Conservation (phyloP, 2,888 invertebrate genomes). For the Chrysolina americana region DNA sequence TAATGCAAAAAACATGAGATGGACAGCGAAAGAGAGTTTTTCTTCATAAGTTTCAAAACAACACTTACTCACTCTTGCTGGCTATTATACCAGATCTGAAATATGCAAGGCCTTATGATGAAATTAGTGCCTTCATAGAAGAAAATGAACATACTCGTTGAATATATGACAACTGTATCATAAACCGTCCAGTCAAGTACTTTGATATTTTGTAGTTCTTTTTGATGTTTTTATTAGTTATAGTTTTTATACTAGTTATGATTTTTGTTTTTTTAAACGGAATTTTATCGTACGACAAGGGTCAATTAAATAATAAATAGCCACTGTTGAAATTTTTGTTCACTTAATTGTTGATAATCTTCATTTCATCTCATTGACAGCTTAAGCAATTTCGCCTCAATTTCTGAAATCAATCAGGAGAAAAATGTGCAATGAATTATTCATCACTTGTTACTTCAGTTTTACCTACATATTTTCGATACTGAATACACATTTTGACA, state of each 20-base stretch:
- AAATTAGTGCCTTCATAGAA: conserved; percentile 39
- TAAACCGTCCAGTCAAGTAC: conserved; percentile 50
- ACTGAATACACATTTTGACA: too few relatives aligned
- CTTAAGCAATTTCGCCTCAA: too few relatives aligned
- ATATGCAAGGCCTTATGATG: conserved; percentile 40
- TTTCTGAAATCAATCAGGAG: too few relatives aligned
- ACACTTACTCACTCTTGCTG: background rate
- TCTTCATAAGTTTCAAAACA: background rate
- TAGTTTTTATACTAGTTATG: conserved; percentile 35
- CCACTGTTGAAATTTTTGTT: background rate
- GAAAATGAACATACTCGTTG: conserved; percentile 7
- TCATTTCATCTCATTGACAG: background rate
- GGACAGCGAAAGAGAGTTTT: conserved; percentile 1
- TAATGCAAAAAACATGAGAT: conserved; percentile 27
- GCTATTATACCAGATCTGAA: conserved; percentile 37
- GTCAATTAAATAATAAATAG: conserved; percentile 29
- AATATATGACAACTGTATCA: conserved; percentile 13
- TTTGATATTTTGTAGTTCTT: conserved; percentile 39
- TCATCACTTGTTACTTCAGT: too few relatives aligned
- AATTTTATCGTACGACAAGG: conserved; percentile 24
- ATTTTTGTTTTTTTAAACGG: conserved; percentile 39
- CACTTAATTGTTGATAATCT: background rate
- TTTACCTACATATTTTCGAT: too few relatives aligned
- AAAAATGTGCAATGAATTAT: too few relatives aligned
- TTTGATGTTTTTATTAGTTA: conserved; percentile 43